Evolutionary conservation across 2,113 vertebrate species (phyloP).

Genomic region (Apus apus): DNA sequence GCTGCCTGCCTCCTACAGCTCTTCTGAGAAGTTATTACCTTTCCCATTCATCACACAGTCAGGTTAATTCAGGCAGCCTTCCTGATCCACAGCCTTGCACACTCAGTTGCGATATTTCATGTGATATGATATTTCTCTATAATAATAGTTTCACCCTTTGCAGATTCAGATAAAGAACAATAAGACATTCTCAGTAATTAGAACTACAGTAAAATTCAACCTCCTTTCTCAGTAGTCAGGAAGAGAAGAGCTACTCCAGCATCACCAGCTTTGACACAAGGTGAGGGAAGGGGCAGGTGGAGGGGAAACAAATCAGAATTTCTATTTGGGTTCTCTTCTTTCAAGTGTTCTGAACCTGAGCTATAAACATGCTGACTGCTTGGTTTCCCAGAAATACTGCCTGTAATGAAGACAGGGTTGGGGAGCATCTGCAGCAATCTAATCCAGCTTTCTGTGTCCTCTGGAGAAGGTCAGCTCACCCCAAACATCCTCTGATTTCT

Average conservation of each 20-base stretch:
- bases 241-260: background rate
- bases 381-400: background rate
- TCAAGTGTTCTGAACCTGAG: background rate
- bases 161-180: slow-evolving; percentile 60
- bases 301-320: background rate
- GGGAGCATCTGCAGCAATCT: background rate
- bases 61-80: slow-evolving; percentile 45
- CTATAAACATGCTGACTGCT: background rate
- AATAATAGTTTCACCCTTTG: slow-evolving; percentile 44
- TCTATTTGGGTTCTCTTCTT: background rate
- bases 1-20: slow-evolving; percentile 46
- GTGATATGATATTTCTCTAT: slow-evolving; percentile 15
- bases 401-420: background rate
- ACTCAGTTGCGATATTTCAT: slow-evolving; percentile 31
- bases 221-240: background rate
- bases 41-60: slow-evolving; percentile 41
- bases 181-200: slow-evolving; percentile 55
- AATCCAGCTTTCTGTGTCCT: background rate
- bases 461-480: background rate
- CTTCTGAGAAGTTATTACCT: slow-evolving; percentile 51
- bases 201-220: background rate
- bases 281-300: fast-evolving
- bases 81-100: slow-evolving; percentile 42
- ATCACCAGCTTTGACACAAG: background rate
- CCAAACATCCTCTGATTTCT: background rate